phyloP scores from a whole-genome alignment of 2,113 vertebrate genomes.

The Vanacampus margaritifer region DNA sequence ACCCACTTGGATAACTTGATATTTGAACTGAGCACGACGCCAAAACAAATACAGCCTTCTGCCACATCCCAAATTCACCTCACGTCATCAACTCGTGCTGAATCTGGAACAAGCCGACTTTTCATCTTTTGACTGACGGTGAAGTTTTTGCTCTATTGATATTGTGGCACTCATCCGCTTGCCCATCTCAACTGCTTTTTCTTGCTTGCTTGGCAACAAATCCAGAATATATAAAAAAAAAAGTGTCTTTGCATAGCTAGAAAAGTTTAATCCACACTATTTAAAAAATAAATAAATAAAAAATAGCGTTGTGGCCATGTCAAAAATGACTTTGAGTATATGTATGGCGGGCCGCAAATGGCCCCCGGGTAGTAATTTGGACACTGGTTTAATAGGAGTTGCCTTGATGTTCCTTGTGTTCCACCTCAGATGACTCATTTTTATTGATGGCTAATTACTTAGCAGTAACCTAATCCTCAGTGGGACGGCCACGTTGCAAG shows the following conservation, averaged over 20 bases:
- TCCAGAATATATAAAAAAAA: too few relatives aligned
- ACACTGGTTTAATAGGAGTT: neutral
- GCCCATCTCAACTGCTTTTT: neutral
- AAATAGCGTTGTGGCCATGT: too few relatives aligned
- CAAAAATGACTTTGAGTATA: too few relatives aligned
- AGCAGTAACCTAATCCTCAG: conserved; percentile 1
- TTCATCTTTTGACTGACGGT: too few relatives aligned
- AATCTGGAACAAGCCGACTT: neutral
- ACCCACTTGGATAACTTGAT: neutral
- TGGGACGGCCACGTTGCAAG: neutral
- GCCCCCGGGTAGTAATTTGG: too few relatives aligned
- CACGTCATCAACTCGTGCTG: neutral
- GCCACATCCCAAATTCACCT: neutral
- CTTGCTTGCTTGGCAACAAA: too few relatives aligned
- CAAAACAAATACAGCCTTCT: neutral
- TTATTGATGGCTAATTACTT: conserved; percentile 25
- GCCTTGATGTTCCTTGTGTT: neutral
- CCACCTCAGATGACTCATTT: conserved; percentile 17
- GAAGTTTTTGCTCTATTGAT: neutral
- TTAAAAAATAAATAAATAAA: too few relatives aligned
- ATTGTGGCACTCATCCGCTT: neutral
- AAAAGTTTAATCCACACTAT: too few relatives aligned
- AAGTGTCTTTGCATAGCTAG: too few relatives aligned
- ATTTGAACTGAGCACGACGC: neutral
- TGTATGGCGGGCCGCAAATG: too few relatives aligned